These are phyloP conservation scores for Mythimna pallens DNA, from an alignment of 2,888 invertebrate genomes.

Conservation along the genomic window DNA sequence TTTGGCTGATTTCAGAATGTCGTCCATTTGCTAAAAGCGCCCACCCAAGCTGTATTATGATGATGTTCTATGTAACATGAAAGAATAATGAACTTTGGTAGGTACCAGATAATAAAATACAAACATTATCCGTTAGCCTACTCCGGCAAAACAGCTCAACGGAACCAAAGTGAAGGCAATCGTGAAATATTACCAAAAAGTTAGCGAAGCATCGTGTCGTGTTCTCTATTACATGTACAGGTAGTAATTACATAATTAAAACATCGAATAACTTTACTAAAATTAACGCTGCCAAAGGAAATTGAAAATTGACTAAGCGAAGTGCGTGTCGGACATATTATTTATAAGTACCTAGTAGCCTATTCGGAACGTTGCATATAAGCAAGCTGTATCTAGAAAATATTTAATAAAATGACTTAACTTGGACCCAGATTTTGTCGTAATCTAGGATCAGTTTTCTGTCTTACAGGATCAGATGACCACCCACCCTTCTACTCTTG, in stretches of 20 bases:
- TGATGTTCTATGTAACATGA: no score
- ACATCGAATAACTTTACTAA: slow-evolving; percentile 22
- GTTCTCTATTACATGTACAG: slow-evolving; percentile 24
- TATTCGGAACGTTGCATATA: neutral
- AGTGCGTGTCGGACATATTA: slow-evolving; percentile 10
- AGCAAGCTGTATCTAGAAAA: neutral
- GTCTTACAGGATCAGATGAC: neutral
- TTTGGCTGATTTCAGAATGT: neutral
- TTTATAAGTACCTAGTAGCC: neutral
- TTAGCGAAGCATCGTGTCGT: slow-evolving; percentile 10
- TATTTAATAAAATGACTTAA: neutral
- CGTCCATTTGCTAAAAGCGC: neutral
- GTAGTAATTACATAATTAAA: slow-evolving; percentile 49
- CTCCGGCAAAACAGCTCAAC: neutral
- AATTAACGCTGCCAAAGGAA: slow-evolving; percentile 29
- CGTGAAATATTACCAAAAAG: slow-evolving; percentile 39
- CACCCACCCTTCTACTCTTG: no score
- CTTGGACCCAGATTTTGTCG: neutral
- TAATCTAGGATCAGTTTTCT: neutral
- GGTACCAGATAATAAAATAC: no score
- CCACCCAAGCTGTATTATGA: neutral
- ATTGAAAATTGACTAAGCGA: slow-evolving; percentile 21
- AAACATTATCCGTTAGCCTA: no score
- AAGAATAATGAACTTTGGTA: no score
- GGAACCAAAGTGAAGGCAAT: slow-evolving; percentile 22